Evolutionary conservation across 2,797 vertebrate species (phyloP), one percentile per base, ranked within the genome.

Genomic region (Lacerta agilis): DNA sequence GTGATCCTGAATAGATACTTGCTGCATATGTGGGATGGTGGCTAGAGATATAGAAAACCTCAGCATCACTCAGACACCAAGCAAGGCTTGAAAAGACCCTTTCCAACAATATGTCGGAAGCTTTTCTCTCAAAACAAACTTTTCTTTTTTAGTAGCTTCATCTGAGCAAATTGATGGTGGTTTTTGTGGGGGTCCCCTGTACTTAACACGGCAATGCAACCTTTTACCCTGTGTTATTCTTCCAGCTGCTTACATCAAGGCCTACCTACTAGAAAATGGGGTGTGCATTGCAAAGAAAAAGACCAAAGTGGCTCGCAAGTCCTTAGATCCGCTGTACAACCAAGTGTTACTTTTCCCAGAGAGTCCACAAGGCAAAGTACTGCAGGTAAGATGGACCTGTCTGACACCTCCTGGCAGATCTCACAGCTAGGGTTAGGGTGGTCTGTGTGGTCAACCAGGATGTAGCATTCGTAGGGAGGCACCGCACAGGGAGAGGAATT

Each of bases 211-310:
- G 83, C 69, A 55, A 9, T 67, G 67, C 88, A 71, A 72, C 76
- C 20, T 80, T 89, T 92, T 82, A 87, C 87, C 1, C 0, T 78
- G 5, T 89, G 86, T 80, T 58, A 93, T 86, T 88, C 83, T 96
- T 96, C 23, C 94, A 99, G 99, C 99, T 90, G 98, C 98, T 94
- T 99, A 99, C 95, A 99, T 99, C 94, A 99, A 99, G 95, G 98
- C 99, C 91, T 99, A 99, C 94, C 97, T 99, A 88, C 97, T 99
- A 88, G 98, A 99, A 96, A 99, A 99, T 1, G 98, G 99, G 0
- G 81, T 97, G 88, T 99, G 99, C 90, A 97, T 99, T 91, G 98
- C 99, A 49, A 99, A 99, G 95, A 99, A 99, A 97, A 99, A 99
- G 96, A 99, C 99, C 90, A 99, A 99, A 97, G 97, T 98, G 1